phyloP scores from a whole-genome alignment of 2,113 vertebrate genomes.

The Toxotes chatareus region DNA sequence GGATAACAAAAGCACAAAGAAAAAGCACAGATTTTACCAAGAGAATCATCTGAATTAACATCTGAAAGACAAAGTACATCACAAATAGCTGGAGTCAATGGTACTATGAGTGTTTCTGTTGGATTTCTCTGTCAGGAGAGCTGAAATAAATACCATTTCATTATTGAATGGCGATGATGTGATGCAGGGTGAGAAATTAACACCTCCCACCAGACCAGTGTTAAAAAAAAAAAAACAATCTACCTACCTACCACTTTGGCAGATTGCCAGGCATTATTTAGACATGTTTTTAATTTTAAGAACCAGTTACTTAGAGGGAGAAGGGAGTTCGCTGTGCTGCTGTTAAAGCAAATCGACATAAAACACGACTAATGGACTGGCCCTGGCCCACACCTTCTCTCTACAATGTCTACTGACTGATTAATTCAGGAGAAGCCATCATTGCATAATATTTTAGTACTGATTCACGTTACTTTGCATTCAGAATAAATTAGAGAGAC shows the following conservation, averaged over 20 bases:
- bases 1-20: not conserved
- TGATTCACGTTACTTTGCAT: not conserved
- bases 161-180: conserved; percentile 40
- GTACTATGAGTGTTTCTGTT: not conserved
- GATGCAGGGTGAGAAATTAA: conserved; percentile 45
- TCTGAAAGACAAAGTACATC: not conserved
- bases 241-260: conserved; percentile 43
- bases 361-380: not conserved
- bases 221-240: conserved; percentile 3
- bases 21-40: not conserved
- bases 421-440: not conserved
- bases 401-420: not conserved
- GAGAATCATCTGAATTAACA: not conserved
- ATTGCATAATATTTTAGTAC: not conserved
- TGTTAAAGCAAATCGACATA: not conserved
- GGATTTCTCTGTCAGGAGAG: not conserved
- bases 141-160: conserved; percentile 31
- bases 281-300: conserved; percentile 32
- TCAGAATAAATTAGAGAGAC: not conserved
- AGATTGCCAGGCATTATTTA: conserved; percentile 33
- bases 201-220: conserved; percentile 49
- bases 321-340: not conserved
- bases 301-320: conserved; percentile 5
- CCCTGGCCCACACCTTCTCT: not conserved
- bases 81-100: not conserved